Base-by-base conservation (phyloP, 2,888 invertebrate species). In the Campaea margaritaria region DNA sequence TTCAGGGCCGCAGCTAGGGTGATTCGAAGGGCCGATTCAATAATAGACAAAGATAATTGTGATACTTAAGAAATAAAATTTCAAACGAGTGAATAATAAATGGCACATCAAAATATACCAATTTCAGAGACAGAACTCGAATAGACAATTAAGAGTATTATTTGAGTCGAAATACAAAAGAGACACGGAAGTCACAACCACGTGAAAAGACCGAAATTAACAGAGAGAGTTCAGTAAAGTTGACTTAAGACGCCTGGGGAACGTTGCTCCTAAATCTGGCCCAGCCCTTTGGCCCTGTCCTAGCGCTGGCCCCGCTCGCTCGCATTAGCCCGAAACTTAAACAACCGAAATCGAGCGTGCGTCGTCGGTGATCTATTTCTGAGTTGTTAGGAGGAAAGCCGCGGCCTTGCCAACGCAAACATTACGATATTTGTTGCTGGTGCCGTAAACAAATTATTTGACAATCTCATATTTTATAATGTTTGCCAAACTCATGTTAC, bases 371-470 rank as follows among this genome's bases (percentile, higher is more conserved):
- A 65, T 81, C 85, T 86, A 87, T 87, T 87, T 86, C 76, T 68
- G 78, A 4, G 39, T 68, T 57, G 68, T 72, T 67, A 72, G 70
- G 65, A 70, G 72, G 73, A 70, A 75, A 75, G 73, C 65, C 61
- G 63, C 64, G 79, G 69, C 81, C 81, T 86, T 85, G 87, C 81
- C 79, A 79, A 76, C 73, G 70, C 68, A 70, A 79, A 84, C 78
- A 81, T 79, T 68, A 50, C 49, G 45, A 68, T 72, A 71, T 76
- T 74, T 67, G 70, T 72, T 67, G 49, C 67, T 67, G 72, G 62
- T 67, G 68, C 62, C 69, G 66, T 73, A 75, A 76, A 81, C 72
- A 73, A 65, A 69, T 68, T 74, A 28, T 58, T 47, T 58, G 53
- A 43, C 54, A 59, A 34, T 27, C 14, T 44, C 12, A 31, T 41